Evolutionary conservation across 2,888 invertebrate genomes (phyloP).

Genomic region (Pelosia muscerda): DNA sequence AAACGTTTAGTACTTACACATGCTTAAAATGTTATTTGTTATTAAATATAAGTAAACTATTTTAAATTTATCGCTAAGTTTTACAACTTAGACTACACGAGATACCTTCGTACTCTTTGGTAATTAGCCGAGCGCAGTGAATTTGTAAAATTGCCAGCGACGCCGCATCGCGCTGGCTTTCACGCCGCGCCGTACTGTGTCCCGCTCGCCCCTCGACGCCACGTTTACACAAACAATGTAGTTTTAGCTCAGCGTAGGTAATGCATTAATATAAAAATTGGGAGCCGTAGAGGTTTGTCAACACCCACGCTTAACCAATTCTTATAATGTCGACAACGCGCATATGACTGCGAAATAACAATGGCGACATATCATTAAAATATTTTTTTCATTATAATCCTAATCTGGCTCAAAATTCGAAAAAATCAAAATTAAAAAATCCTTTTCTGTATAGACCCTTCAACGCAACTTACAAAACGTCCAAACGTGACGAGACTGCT

Average conservation of each 20-base stretch:
- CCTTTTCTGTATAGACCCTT: too few species aligned
- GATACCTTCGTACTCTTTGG: conserved; percentile 36
- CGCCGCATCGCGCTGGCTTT: conserved; percentile 13
- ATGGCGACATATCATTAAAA: too few species aligned
- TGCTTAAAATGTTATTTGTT: background rate
- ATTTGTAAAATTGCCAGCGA: conserved; percentile 45
- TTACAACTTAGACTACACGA: conserved; percentile 11
- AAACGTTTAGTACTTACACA: background rate
- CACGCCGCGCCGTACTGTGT: background rate
- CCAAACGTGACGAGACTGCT: too few species aligned
- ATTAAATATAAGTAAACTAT: background rate
- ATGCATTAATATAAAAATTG: background rate
- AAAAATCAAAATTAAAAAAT: too few species aligned
- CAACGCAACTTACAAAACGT: too few species aligned
- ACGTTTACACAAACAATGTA: conserved; percentile 11
- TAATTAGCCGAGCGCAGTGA: conserved; percentile 58
- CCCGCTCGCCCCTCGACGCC: background rate
- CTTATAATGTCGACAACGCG: too few species aligned
- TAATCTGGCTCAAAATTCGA: too few species aligned
- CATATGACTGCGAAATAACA: too few species aligned
- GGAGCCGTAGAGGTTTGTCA: background rate
- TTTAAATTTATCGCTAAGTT: conserved; percentile 3
- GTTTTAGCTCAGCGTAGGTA: conserved; percentile 1
- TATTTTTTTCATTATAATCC: too few species aligned
- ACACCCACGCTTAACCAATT: too few species aligned